Evolutionary conservation across 2,113 vertebrate species (phyloP).

Genomic region (Dromiciops gliroides): DNA sequence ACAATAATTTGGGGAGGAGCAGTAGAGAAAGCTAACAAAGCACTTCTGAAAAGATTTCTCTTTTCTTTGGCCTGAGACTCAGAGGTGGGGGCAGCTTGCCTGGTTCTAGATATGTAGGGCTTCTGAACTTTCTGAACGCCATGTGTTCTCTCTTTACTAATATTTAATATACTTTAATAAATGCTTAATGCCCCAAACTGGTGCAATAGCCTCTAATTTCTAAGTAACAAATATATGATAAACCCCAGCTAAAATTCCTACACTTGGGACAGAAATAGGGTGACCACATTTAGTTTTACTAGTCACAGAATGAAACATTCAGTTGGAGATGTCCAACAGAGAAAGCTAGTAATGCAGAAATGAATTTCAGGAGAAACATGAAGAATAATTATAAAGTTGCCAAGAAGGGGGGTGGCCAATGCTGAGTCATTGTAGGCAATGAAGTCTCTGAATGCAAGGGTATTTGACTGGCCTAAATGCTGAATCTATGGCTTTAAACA

Average conservation of each 20-base stretch:
- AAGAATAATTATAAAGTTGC: not conserved
- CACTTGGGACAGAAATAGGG: no score
- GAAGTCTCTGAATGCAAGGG: not conserved
- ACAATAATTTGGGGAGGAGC: not conserved
- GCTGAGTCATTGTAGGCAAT: constrained; percentile 2
- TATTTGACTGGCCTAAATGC: constrained; percentile 39
- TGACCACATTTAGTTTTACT: no score
- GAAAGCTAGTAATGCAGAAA: not conserved
- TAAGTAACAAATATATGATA: no score
- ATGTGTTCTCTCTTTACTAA: no score
- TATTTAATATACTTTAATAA: no score
- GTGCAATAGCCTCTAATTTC: no score
- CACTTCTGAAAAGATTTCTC: not conserved
- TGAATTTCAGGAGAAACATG: not conserved
- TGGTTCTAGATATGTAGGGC: no score
- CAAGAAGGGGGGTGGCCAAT: not conserved
- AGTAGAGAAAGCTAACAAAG: not conserved
- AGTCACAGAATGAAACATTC: not conserved
- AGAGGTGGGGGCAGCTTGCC: no score
- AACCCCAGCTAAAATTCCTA: no score
- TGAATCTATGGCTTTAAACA: constrained; percentile 60
- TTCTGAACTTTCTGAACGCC: no score
- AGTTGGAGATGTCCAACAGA: not conserved
- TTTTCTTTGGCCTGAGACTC: no score
- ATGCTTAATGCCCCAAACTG: no score